Conservation (phyloP, 2,797 vertebrate genomes). For the Craterocephalus amniculus region DNA sequence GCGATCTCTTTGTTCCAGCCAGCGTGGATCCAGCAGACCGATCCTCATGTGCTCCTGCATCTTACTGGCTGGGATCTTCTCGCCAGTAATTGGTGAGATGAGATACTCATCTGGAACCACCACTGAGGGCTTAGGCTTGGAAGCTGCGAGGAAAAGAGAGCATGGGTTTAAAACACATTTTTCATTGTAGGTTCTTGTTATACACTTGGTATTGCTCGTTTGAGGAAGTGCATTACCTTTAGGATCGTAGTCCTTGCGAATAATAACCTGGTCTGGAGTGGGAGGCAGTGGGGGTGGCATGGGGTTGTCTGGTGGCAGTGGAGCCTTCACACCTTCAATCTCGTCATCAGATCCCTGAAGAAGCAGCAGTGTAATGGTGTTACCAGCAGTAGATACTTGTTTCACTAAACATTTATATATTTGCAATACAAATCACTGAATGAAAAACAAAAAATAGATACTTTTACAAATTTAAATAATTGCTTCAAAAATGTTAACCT, state of each 20-base stretch:
- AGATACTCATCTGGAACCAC: constrained; percentile 91
- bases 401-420: too few relatives aligned
- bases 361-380: not conserved
- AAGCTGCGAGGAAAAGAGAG: constrained; percentile 78
- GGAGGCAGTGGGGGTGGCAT: constrained; percentile 98
- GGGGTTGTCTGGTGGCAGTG: constrained; percentile 93
- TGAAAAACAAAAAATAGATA: not conserved
- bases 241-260: constrained; percentile 97
- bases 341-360: constrained; percentile 96
- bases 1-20: constrained; percentile 97
- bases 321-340: constrained; percentile 92
- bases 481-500: constrained; percentile 79
- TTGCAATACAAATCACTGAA: not conserved
- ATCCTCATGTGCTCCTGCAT: constrained; percentile 99
- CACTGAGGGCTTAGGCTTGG: constrained; percentile 85
- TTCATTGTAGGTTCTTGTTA: not conserved
- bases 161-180: constrained; percentile 15
- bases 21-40: constrained; percentile 95
- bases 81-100: constrained; percentile 97
- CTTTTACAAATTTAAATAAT: not conserved
- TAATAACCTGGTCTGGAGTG: constrained; percentile 98
- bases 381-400: not conserved
- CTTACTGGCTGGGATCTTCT: constrained; percentile 98
- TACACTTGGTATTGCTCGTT: not conserved
- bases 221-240: constrained; percentile 85